Base-by-base conservation (phyloP, 2,888 invertebrate genomes). In the Acronicta leporina region DNA sequence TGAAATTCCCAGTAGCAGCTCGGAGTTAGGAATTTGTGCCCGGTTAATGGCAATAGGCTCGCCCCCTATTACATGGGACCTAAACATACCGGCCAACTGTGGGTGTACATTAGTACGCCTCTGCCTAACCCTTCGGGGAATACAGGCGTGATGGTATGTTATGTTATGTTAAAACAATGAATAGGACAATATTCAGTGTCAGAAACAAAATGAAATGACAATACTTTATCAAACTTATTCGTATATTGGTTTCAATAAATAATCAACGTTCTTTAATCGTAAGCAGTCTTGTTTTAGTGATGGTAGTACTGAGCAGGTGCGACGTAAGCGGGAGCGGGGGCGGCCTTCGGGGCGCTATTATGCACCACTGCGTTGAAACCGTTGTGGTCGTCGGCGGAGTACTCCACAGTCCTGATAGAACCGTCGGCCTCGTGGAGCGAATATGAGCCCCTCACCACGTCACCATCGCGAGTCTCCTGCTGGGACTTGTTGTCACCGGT, bases 401-500 rank as follows among this genome's bases (percentile, higher is more conserved):
- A 95, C 83, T 95, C 91, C 68, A 95, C 95, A 68, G 94, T 95
- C 72, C 95, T 89, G 83, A 94, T 81, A 85, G 95, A 95, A 80
- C 95, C 95, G 80, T 95, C 95, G 49, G 95, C 94, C 80, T 95
- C 95, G 68, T 92, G 91, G 76, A 95, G 86, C 15, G 94, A 94
- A 91, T 95, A 95, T 13, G 92, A 90, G 76, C 95, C 95, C 82
- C 93, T 93, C 68, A 95, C 95, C 1, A 89, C 92, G 74, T 95
- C 95, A 44, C 95, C 95, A 74, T 95, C 95, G 69, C 93, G 90
- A 63, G 81, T 77, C 82, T 95, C 95, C 67, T 94, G 92, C 84
- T 95, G 95, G 63, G 91, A 89, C 87, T 95, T 95, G 86, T 94
- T 90, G 88, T 95, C 95, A 46, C 95, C 95, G 82, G 95, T 95